Conservation (phyloP, 2,797 vertebrate genomes). For the Sebastes reedi region DNA sequence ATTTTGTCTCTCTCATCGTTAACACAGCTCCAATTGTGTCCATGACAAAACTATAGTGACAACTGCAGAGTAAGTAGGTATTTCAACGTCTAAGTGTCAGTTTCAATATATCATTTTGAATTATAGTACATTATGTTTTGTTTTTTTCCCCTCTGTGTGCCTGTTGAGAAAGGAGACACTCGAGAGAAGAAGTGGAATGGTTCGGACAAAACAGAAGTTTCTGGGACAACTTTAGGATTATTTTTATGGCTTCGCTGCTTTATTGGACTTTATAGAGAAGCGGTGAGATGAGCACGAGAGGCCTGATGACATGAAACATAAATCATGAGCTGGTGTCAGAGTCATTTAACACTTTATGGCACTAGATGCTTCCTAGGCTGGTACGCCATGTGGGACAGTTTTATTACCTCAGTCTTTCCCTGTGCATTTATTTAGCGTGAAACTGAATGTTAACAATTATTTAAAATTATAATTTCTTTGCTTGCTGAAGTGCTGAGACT, state of each 20-base stretch:
- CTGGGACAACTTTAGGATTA: conserved; percentile 22
- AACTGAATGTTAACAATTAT: conserved; percentile 9
- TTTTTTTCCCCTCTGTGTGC: background rate
- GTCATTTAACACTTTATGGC: conserved; percentile 29
- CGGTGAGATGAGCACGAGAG: conserved; percentile 34
- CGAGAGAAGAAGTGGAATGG: background rate
- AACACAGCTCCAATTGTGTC: background rate
- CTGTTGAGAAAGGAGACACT: background rate
- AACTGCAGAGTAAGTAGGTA: background rate
- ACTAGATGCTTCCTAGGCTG: conserved; percentile 2
- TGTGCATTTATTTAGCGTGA: conserved; percentile 7
- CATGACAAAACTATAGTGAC: background rate
- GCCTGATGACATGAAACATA: conserved; percentile 27
- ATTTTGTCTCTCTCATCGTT: background rate
- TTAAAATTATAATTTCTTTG: background rate
- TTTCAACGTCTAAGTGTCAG: background rate
- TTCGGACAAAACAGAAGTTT: conserved; percentile 21
- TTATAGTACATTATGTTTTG: background rate
- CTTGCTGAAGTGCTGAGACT: background rate
- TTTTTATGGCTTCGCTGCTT: conserved; percentile 29
- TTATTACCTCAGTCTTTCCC: conserved; percentile 5
- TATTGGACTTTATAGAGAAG: conserved; percentile 28
- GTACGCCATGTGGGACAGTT: background rate
- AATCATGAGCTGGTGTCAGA: conserved; percentile 39
- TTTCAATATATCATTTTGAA: background rate